Percentiles rank a stretch among this genome's conserved stretches.
Conservation (phyloP, 2,888 invertebrate genomes). For the Ceratothoa steindachneri region DNA sequence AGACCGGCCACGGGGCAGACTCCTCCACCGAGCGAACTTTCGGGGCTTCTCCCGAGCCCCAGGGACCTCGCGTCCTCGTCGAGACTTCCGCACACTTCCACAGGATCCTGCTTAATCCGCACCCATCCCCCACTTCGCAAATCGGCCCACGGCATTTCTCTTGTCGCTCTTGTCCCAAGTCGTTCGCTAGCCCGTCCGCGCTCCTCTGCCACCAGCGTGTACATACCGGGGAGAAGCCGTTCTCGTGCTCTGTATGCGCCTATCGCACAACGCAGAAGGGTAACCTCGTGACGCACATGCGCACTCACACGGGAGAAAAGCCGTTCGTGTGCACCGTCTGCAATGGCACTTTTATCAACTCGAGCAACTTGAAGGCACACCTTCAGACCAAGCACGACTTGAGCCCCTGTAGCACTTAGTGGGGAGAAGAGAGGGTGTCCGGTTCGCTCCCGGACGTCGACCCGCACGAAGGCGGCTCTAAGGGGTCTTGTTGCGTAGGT, state of each 20-base stretch:
- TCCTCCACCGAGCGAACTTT: no score
- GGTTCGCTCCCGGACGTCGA: no score
- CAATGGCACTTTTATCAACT: neutral
- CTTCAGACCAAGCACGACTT: neutral
- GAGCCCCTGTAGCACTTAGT: no score
- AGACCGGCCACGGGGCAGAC: neutral
- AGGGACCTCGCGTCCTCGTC: neutral
- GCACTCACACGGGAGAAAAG: slow-evolving; percentile 44
- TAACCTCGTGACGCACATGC: slow-evolving; percentile 36
- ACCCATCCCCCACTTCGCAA: neutral
- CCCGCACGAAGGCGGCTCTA: no score
- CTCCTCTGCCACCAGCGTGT: slow-evolving; percentile 19
- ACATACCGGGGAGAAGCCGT: slow-evolving; percentile 42
- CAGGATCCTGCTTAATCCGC: no score
- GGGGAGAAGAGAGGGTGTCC: no score
- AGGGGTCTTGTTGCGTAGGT: no score
- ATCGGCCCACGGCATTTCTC: neutral
- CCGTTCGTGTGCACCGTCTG: slow-evolving; percentile 38
- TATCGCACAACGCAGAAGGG: slow-evolving; percentile 28
- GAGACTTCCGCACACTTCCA: no score
- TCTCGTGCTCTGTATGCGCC: slow-evolving; percentile 28
- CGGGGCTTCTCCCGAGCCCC: neutral
- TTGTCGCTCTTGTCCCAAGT: neutral
- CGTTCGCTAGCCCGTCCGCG: neutral
- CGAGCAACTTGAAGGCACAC: slow-evolving; percentile 2